These are phyloP conservation scores for Nymphalis polychloros DNA, from an alignment of 2,888 invertebrate species.

Conservation along the genomic window DNA sequence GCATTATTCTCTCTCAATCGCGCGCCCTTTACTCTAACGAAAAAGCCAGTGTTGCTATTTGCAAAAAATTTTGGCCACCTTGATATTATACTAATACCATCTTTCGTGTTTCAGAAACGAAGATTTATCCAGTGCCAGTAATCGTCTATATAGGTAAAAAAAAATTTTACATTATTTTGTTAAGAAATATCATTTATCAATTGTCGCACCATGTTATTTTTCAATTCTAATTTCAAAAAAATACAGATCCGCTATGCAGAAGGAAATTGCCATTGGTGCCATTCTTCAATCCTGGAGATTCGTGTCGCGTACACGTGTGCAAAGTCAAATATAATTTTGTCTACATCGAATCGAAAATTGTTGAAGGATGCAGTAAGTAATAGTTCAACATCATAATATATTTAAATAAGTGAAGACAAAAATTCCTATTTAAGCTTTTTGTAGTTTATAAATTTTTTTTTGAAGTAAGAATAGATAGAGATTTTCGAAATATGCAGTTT, in stretches of 20 bases:
- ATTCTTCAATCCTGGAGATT: conserved; percentile 53
- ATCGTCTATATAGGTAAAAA: conserved; percentile 66
- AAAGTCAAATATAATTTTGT: conserved; percentile 67
- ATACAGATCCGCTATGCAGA: conserved; percentile 62
- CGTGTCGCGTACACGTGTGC: conserved; percentile 58
- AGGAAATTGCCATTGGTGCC: conserved; percentile 50
- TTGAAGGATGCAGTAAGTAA: conserved; percentile 40
- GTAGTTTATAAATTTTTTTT: too few relatives aligned
- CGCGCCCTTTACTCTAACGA: too few relatives aligned
- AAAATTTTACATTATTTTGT: too few relatives aligned
- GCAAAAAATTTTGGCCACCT: background rate
- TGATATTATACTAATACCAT: too few relatives aligned
- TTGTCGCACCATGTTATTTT: background rate
- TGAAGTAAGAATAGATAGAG: too few relatives aligned
- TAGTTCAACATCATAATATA: too few relatives aligned
- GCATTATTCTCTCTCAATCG: too few relatives aligned
- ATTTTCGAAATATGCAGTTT: too few relatives aligned
- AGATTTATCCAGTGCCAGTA: conserved; percentile 55
- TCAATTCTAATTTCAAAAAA: background rate
- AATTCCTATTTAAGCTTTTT: too few relatives aligned
- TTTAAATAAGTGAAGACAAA: too few relatives aligned
- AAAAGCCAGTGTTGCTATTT: background rate
- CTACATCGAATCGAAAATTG: conserved; percentile 51
- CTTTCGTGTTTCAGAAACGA: conserved; percentile 44
- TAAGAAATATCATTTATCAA: background rate